Percentiles rank a stretch among this genome's conserved stretches.
phyloP scores from a whole-genome alignment of 2,888 invertebrate species.

The Epistrophella euchroma region DNA sequence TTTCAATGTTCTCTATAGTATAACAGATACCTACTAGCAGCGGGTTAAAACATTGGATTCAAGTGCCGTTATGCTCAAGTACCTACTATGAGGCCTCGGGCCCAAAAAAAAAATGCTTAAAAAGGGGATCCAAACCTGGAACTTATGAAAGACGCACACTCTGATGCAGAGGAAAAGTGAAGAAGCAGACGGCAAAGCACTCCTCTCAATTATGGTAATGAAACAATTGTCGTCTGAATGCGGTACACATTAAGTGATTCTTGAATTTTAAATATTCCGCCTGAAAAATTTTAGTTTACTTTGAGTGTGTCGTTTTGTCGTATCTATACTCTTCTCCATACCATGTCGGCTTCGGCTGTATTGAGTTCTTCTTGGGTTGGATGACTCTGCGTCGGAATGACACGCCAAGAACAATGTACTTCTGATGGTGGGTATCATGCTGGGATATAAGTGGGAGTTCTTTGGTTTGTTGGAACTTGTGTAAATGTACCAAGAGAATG shows the following conservation, averaged over 20 bases:
- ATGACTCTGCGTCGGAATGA: constrained; percentile 20
- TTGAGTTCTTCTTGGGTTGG: constrained; percentile 36
- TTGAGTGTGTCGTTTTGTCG: constrained; percentile 43
- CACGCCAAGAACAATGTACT: constrained; percentile 27
- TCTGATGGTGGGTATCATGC: constrained; percentile 33
- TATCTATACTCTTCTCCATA: neutral
- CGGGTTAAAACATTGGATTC: constrained; percentile 70
- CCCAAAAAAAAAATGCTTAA: constrained; percentile 48
- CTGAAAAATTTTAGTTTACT: constrained; percentile 49
- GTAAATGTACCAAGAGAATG: constrained; percentile 13
- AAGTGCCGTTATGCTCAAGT: constrained; percentile 72
- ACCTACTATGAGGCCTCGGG: constrained; percentile 61
- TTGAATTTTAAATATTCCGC: constrained; percentile 76
- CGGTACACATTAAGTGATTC: constrained; percentile 76
- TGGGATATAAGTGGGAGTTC: constrained; percentile 48
- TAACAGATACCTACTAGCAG: neutral
- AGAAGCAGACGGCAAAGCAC: constrained; percentile 70
- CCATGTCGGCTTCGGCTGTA: constrained; percentile 1
- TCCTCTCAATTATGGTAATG: constrained; percentile 78
- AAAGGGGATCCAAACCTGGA: constrained; percentile 45
- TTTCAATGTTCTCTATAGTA: constrained; percentile 58
- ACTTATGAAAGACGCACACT: neutral
- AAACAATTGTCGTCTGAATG: constrained; percentile 77
- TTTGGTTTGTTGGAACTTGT: constrained; percentile 13
- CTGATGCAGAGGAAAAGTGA: constrained; percentile 13